These are phyloP conservation scores for Pelodytes ibericus DNA, from an alignment of 2,797 vertebrate species.

Conservation along the genomic window DNA sequence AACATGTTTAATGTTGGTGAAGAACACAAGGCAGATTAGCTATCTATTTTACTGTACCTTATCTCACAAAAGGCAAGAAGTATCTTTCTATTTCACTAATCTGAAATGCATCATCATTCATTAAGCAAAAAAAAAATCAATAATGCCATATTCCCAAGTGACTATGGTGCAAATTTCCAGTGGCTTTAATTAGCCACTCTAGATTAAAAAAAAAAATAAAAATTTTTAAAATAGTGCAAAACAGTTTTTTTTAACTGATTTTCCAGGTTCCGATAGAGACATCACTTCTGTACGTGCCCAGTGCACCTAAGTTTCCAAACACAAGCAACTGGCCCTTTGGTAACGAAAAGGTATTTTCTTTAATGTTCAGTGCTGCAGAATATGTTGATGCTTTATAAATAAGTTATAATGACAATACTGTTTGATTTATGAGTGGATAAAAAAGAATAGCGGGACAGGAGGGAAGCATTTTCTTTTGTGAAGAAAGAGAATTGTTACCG, in stretches of 20 bases:
- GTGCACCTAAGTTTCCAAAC: too few relatives aligned
- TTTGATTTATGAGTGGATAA: not conserved
- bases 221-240: too few relatives aligned
- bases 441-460: not conserved
- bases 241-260: too few relatives aligned
- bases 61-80: not conserved
- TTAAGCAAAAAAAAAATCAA: conserved; percentile 9
- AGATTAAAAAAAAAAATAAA: too few relatives aligned
- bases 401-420: not conserved
- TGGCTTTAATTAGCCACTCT: not conserved
- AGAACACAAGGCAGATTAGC: not conserved
- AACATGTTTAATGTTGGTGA: not conserved
- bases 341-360: too few relatives aligned
- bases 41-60: not conserved
- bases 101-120: not conserved
- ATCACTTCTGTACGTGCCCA: too few relatives aligned
- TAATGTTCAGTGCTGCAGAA: not conserved
- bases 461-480: not conserved
- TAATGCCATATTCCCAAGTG: not conserved
- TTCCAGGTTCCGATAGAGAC: too few relatives aligned
- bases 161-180: not conserved
- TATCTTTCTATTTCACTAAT: not conserved
- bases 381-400: not conserved
- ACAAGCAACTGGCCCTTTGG: too few relatives aligned
- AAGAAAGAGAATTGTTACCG: not conserved